Conservation (phyloP, 1,140 invertebrate species). For the Drosophila triauraria region DNA sequence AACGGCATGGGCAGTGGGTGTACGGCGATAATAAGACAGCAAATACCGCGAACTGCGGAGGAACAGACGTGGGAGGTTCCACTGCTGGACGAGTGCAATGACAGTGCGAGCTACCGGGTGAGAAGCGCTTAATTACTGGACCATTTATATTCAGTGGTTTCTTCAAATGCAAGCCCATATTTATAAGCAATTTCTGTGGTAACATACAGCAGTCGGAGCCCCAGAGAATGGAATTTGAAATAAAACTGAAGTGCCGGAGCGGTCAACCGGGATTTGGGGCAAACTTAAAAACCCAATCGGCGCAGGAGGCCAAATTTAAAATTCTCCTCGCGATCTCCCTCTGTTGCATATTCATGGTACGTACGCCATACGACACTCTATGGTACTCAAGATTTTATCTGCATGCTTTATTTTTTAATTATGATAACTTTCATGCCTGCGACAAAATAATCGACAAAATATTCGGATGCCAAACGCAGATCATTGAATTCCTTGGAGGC, state of each 20-base stretch:
- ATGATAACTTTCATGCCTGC: conserved; percentile 61
- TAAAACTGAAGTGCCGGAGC: conserved; percentile 47
- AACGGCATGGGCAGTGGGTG: conserved; percentile 21
- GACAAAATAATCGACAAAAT: conserved; percentile 2
- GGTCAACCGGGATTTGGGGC: conserved; percentile 66
- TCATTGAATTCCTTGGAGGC: conserved; percentile 90
- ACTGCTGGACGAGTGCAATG: conserved; percentile 48
- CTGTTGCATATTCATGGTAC: conserved; percentile 89
- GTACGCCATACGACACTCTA: conserved; percentile 32
- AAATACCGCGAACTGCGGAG: conserved; percentile 41
- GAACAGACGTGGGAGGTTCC: conserved; percentile 78
- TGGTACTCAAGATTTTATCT: not conserved
- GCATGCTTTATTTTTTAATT: conserved; percentile 50
- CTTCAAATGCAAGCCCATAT: conserved; percentile 30
- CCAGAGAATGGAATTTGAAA: conserved; percentile 20
- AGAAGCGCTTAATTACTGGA: conserved; percentile 19
- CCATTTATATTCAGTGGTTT: conserved; percentile 54
- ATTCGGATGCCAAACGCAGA: conserved; percentile 82
- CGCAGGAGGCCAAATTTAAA: conserved; percentile 87
- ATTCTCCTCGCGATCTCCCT: conserved; percentile 87
- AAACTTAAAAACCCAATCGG: conserved; percentile 85
- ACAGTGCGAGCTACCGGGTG: conserved; percentile 42
- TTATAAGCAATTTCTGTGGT: conserved; percentile 62
- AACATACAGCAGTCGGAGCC: conserved; percentile 51
- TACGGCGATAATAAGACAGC: not conserved